These are phyloP conservation scores for Tanytarsus gracilentus DNA, from an alignment of 2,888 invertebrate genomes.

Conservation along the genomic window DNA sequence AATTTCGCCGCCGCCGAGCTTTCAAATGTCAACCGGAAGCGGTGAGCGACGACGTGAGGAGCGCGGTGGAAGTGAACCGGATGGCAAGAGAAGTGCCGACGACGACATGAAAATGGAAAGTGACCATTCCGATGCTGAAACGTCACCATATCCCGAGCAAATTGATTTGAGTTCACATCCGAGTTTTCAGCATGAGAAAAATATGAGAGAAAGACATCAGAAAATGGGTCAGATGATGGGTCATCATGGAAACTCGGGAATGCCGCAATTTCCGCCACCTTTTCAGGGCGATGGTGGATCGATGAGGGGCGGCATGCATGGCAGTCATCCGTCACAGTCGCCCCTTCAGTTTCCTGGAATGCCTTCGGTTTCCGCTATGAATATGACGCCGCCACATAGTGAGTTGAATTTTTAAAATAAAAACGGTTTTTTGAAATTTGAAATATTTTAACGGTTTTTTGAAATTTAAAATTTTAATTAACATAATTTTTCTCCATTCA, in stretches of 20 bases:
- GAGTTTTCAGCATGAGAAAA: constrained; percentile 41
- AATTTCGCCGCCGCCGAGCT: constrained; percentile 24
- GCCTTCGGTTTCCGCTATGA: constrained; percentile 64
- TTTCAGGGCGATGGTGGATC: constrained; percentile 32
- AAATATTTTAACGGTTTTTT: not conserved
- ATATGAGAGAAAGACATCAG: constrained; percentile 32
- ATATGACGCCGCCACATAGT: constrained; percentile 76
- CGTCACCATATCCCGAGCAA: constrained; percentile 42
- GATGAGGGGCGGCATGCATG: constrained; percentile 41
- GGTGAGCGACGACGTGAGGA: not conserved
- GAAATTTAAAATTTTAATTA: constrained; percentile 31
- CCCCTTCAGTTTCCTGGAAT: constrained; percentile 64
- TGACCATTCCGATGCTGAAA: constrained; percentile 34
- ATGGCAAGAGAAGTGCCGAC: not conserved
- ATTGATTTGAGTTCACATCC: constrained; percentile 38
- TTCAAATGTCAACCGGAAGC: constrained; percentile 14
- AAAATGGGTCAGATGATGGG: constrained; percentile 39
- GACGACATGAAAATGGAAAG: constrained; percentile 8
- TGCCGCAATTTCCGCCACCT: constrained; percentile 33
- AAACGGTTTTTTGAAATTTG: not conserved
- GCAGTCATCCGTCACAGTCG: constrained; percentile 46
- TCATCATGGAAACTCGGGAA: constrained; percentile 35
- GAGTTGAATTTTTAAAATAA: too few relatives aligned
- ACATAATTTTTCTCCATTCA: constrained; percentile 35
- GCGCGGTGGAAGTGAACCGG: not conserved